These are phyloP conservation scores for Paracyclopina nana DNA, from an alignment of 1,140 invertebrate genomes.

Conservation along the genomic window DNA sequence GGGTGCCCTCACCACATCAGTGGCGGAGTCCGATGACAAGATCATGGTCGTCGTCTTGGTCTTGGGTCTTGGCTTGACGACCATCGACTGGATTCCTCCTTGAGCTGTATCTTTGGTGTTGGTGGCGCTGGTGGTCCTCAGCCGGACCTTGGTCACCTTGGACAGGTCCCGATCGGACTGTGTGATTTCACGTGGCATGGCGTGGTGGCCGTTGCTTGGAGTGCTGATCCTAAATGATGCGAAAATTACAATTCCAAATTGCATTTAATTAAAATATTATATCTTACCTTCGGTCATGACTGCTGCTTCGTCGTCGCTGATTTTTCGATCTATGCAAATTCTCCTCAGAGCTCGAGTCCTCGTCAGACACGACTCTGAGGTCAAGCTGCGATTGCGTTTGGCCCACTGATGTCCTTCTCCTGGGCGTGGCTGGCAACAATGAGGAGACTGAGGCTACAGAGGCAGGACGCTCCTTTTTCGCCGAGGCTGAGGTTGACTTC, in stretches of 20 bases:
- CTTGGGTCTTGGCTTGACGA: not conserved
- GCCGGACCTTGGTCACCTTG: conserved; percentile 9
- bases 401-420: not conserved
- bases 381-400: not conserved
- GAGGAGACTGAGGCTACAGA: no score
- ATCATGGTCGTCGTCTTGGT: conserved; percentile 10
- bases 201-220: not conserved
- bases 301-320: not conserved
- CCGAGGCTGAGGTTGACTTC: conserved; percentile 9
- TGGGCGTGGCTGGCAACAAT: not conserved
- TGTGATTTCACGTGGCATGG: not conserved
- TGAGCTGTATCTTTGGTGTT: not conserved
- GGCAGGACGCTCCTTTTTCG: conserved; percentile 12
- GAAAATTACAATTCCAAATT: no score
- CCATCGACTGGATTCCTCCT: not conserved
- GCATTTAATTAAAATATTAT: not conserved
- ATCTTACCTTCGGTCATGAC: not conserved
- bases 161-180: conserved; percentile 10
- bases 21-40: not conserved
- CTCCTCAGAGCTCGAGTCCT: not conserved
- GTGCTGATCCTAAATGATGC: not conserved
- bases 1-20: not conserved
- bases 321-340: not conserved
- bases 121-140: not conserved
- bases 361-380: not conserved